These are phyloP conservation scores for Nomada ferruginata DNA, from an alignment of 2,888 invertebrate genomes.

Conservation along the genomic window DNA sequence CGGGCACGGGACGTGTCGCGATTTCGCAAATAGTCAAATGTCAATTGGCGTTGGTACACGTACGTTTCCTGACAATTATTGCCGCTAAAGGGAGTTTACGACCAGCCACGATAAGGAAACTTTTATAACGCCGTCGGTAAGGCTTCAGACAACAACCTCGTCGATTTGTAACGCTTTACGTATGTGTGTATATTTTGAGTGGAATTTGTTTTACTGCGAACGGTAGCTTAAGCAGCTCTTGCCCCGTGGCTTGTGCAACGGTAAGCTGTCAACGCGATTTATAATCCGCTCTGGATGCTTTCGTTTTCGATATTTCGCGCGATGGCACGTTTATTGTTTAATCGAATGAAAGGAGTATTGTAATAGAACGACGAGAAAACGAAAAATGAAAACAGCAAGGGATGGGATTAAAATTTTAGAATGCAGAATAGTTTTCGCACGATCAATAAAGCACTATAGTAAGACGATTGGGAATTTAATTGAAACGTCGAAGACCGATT, in stretches of 20 bases:
- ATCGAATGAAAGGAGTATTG: background rate
- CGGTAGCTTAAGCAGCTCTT: background rate
- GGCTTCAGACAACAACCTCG: background rate
- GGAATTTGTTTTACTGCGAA: background rate
- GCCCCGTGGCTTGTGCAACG: too few species aligned
- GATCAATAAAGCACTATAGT: too few species aligned
- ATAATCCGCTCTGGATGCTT: background rate
- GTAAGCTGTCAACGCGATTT: conserved; percentile 3
- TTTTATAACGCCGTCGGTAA: background rate
- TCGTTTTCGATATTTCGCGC: too few species aligned
- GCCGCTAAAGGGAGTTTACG: conserved; percentile 2
- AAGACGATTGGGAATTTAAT: too few species aligned
- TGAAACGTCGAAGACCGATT: too few species aligned
- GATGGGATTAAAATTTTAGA: too few species aligned
- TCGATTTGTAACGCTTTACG: background rate
- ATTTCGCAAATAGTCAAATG: conserved; percentile 39
- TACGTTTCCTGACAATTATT: conserved; percentile 23
- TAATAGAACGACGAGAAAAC: too few species aligned
- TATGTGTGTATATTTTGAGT: background rate
- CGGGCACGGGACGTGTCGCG: background rate
- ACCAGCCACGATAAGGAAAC: background rate
- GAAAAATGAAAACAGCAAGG: too few species aligned
- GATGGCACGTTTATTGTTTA: background rate
- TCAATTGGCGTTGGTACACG: conserved; percentile 7
- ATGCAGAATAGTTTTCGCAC: too few species aligned